A percentile compares a stretch with the other conserved stretches of the same genome.
phyloP scores from a whole-genome alignment of 2,113 vertebrate genomes.

The Xiphophorus hellerii region DNA sequence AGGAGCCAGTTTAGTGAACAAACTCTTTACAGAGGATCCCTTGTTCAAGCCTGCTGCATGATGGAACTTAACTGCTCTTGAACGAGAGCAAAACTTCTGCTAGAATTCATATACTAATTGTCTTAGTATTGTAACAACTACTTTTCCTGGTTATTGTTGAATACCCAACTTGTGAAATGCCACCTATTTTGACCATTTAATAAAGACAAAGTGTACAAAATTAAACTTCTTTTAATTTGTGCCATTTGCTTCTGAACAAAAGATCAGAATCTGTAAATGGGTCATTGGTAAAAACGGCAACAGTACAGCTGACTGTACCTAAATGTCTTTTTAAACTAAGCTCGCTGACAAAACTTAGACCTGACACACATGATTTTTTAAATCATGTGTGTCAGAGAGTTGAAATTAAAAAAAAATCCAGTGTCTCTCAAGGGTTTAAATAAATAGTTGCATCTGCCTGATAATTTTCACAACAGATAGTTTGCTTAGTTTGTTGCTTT shows the following conservation, averaged over 20 bases:
- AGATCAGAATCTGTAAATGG: neutral
- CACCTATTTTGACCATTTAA: neutral
- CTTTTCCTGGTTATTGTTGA: neutral
- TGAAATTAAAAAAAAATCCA: no score
- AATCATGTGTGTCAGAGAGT: no score
- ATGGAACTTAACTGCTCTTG: neutral
- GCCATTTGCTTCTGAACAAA: neutral
- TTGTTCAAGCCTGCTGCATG: conserved; percentile 58
- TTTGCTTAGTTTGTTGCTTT: no score
- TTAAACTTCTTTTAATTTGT: neutral
- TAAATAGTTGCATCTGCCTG: no score
- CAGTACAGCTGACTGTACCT: neutral
- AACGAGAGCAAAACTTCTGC: neutral
- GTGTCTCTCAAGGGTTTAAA: no score
- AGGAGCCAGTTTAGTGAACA: neutral
- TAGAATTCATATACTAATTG: neutral
- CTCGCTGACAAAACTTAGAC: neutral
- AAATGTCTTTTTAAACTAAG: neutral
- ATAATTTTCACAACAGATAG: no score
- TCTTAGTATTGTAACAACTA: neutral
- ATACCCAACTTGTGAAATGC: neutral
- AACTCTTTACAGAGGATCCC: conserved; percentile 67
- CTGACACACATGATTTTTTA: no score
- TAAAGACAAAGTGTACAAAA: neutral
- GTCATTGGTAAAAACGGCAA: neutral